phyloP scores from a whole-genome alignment of 2,888 invertebrate genomes.

The Chaetoderma sp. region DNA sequence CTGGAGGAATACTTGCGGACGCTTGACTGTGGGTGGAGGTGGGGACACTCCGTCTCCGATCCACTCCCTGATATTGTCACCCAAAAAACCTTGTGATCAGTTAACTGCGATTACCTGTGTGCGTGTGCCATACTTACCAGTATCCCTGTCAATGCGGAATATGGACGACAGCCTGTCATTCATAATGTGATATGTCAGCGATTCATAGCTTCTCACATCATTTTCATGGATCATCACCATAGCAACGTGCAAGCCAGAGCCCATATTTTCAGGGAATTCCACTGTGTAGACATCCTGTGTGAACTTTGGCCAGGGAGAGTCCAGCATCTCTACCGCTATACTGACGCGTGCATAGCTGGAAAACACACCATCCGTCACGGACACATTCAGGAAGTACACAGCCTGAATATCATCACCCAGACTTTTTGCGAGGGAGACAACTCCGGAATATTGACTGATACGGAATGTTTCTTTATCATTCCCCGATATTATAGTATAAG shows the following conservation, averaged over 20 bases:
- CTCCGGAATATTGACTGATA: constrained; percentile 67
- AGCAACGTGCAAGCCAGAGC: constrained; percentile 81
- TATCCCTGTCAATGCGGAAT: constrained; percentile 69
- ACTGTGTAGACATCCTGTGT: constrained; percentile 83
- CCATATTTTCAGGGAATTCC: constrained; percentile 82
- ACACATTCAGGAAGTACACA: constrained; percentile 84
- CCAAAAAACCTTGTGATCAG: too few relatives aligned
- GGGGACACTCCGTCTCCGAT: too few relatives aligned
- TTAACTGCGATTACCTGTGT: too few relatives aligned
- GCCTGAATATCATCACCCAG: constrained; percentile 79
- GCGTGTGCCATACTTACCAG: constrained; percentile 67
- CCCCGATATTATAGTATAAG: constrained; percentile 85
- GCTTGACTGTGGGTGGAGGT: too few relatives aligned
- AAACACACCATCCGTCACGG: constrained; percentile 95
- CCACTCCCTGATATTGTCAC: too few relatives aligned
- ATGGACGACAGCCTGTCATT: constrained; percentile 65
- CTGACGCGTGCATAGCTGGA: constrained; percentile 80
- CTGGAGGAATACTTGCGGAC: too few relatives aligned
- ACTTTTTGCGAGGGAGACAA: constrained; percentile 81
- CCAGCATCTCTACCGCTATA: constrained; percentile 71
- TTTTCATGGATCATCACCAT: constrained; percentile 84
- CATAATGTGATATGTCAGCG: constrained; percentile 74
- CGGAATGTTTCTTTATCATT: constrained; percentile 74
- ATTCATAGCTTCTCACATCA: constrained; percentile 79
- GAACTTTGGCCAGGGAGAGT: constrained; percentile 84